Percentiles rank a stretch among this genome's conserved stretches.
Evolutionary conservation across 1,140 invertebrate species (phyloP).

Genomic region (Brachionus plicatilis): DNA sequence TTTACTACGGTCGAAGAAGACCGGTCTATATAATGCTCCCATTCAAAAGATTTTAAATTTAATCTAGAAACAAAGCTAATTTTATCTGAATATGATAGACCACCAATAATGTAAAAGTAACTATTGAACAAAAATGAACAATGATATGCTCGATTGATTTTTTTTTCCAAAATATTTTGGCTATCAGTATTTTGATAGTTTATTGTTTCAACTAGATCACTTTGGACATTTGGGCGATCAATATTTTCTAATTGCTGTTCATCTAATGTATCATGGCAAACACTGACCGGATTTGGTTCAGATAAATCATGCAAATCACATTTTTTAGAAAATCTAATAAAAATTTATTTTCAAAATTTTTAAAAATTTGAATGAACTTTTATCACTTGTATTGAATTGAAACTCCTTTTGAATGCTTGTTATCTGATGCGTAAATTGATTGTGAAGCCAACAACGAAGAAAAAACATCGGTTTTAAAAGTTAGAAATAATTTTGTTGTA

Average conservation of each 20-base stretch:
- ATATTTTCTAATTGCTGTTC: not conserved
- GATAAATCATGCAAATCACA: not conserved
- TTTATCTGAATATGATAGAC: not conserved
- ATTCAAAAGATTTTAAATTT: not conserved
- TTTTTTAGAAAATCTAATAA: not conserved
- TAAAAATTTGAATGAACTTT: not conserved
- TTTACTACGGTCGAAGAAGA: not conserved
- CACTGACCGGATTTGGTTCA: not conserved
- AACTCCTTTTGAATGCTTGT: not conserved
- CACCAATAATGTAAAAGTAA: constrained; percentile 11
- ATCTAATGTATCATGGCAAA: not conserved
- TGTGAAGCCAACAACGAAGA: not conserved
- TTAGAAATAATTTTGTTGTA: not conserved
- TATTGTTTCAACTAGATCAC: not conserved
- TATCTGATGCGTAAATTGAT: not conserved
- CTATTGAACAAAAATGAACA: not conserved
- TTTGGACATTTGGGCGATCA: not conserved
- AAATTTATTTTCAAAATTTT: not conserved
- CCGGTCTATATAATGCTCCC: not conserved
- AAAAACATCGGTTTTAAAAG: constrained; percentile 7
- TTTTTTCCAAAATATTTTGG: not conserved
- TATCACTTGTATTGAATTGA: constrained; percentile 4
- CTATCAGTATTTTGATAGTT: not conserved
- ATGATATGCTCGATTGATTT: constrained; percentile 23
- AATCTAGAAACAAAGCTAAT: constrained; percentile 3